phyloP scores from a whole-genome alignment of 2,797 vertebrate genomes.

The Sebastes hubbsi region DNA sequence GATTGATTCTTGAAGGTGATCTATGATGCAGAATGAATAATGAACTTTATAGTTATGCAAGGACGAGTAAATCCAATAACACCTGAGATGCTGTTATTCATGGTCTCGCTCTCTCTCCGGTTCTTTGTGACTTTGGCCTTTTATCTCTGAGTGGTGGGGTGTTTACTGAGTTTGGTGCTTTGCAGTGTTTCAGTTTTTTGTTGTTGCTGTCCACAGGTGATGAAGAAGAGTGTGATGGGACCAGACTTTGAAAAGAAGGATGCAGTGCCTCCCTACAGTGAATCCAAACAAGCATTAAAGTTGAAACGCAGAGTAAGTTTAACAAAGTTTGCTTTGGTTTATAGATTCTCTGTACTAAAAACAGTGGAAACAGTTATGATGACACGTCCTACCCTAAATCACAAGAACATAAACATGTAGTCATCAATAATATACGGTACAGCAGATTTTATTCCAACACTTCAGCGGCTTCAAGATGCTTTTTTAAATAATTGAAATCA shows the following conservation, averaged over 20 bases:
- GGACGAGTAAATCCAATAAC: slow-evolving; percentile 43
- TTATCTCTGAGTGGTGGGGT: slow-evolving; percentile 10
- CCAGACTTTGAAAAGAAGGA: slow-evolving; percentile 94
- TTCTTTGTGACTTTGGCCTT: slow-evolving; percentile 41
- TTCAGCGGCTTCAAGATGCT: background rate
- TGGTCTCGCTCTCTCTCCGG: background rate
- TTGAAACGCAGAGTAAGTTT: slow-evolving; percentile 86
- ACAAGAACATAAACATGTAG: background rate
- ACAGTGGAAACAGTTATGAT: background rate
- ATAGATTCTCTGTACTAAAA: rapidly evolving
- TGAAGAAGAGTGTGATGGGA: slow-evolving; percentile 91
- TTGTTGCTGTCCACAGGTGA: slow-evolving; percentile 79
- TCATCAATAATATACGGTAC: background rate
- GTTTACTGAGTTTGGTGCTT: background rate
- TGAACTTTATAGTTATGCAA: slow-evolving; percentile 53
- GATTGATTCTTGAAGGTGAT: slow-evolving; percentile 66
- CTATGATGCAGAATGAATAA: slow-evolving; percentile 64
- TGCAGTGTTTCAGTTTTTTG: slow-evolving; percentile 11
- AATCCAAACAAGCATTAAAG: slow-evolving; percentile 87
- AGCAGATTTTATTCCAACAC: background rate
- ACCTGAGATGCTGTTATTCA: slow-evolving; percentile 26
- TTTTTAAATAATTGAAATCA: background rate
- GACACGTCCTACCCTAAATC: background rate
- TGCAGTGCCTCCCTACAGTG: slow-evolving; percentile 86
- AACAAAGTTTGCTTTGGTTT: background rate